Conservation (phyloP, 2,113 vertebrate species). For the Asarcornis scutulata region DNA sequence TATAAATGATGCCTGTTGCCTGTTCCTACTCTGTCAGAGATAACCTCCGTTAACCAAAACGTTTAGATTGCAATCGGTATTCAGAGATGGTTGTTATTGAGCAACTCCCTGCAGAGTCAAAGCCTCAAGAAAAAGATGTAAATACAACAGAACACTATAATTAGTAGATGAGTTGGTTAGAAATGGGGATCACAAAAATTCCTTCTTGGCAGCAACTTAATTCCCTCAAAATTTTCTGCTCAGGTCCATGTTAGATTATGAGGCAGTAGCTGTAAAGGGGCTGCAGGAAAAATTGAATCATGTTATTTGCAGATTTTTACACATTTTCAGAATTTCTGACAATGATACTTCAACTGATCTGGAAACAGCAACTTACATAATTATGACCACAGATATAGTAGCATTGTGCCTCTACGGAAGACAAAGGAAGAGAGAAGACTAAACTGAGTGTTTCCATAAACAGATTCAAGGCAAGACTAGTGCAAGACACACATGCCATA, state of each 20-base stretch:
- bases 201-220: background rate
- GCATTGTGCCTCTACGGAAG: background rate
- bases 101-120: slow-evolving; percentile 30
- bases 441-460: background rate
- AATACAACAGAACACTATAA: background rate
- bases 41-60: background rate
- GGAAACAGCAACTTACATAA: background rate
- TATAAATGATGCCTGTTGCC: background rate
- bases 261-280: background rate
- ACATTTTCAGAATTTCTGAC: background rate
- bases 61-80: slow-evolving; percentile 29
- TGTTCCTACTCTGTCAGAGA: background rate
- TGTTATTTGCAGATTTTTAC: background rate
- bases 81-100: slow-evolving; percentile 16
- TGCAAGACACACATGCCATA: background rate
- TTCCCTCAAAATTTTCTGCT: background rate
- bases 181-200: background rate
- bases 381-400: background rate
- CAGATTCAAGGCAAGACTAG: background rate
- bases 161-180: background rate
- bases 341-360: background rate
- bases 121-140: slow-evolving; percentile 36
- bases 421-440: background rate
- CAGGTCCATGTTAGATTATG: background rate
- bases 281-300: background rate